Evolutionary conservation across 2,888 invertebrate species (phyloP).

Genomic region (Phalera bucephala): DNA sequence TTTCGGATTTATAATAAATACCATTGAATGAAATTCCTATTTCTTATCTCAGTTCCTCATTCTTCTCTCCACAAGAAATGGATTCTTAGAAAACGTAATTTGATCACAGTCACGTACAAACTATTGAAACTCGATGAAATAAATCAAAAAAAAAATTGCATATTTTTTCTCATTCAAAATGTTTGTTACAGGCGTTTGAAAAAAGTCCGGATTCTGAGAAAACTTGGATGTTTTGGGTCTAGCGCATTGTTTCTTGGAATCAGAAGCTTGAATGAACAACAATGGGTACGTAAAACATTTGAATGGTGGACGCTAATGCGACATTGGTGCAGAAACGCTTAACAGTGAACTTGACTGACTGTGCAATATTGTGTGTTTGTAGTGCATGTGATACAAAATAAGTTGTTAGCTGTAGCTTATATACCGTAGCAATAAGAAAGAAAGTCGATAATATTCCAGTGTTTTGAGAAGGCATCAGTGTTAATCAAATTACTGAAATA

Average conservation of each 20-base stretch:
- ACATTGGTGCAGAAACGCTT: neutral
- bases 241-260: constrained; percentile 27
- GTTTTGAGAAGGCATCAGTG: no score
- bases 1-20: no score
- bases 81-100: neutral
- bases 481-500: no score
- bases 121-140: neutral
- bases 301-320: constrained; percentile 15
- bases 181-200: constrained; percentile 5
- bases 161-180: neutral
- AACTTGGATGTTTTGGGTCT: constrained; percentile 21
- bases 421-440: no score
- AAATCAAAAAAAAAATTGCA: neutral
- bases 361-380: no score
- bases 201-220: constrained; percentile 26
- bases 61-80: no score
- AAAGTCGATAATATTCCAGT: no score
- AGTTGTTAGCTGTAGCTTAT: no score
- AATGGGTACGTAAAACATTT: constrained; percentile 25
- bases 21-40: no score
- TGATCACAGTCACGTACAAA: neutral
- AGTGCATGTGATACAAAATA: no score
- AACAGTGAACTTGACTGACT: neutral
- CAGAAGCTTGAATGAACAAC: constrained; percentile 18
- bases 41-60: no score